phyloP scores from a whole-genome alignment of 2,797 vertebrate species.

The Salarias fasciatus region DNA sequence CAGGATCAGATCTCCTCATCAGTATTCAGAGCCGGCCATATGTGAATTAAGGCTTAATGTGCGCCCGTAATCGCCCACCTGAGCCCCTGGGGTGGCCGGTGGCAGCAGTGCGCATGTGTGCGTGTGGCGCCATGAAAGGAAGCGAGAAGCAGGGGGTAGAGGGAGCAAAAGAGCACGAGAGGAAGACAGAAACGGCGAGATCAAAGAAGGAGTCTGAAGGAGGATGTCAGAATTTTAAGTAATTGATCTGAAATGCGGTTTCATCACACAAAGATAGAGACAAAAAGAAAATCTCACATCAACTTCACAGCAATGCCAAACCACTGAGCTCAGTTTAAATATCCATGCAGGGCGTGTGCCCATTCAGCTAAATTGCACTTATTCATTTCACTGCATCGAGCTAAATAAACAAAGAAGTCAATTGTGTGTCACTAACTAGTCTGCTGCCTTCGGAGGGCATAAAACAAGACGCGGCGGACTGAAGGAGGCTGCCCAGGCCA shows the following conservation, averaged over 20 bases:
- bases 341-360: slow-evolving; percentile 44
- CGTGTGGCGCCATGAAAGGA: neutral
- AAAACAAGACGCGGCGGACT: slow-evolving; percentile 66
- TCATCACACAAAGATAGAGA: too few species aligned
- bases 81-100: slow-evolving; percentile 49
- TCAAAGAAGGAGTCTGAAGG: slow-evolving; percentile 14
- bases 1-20: slow-evolving; percentile 75
- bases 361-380: slow-evolving; percentile 55
- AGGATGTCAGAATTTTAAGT: slow-evolving; percentile 1
- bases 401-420: slow-evolving; percentile 50
- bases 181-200: slow-evolving; percentile 4
- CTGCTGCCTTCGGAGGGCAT: slow-evolving; percentile 63
- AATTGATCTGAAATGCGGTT: slow-evolving; percentile 2
- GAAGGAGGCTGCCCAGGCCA: slow-evolving; percentile 26
- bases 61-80: slow-evolving; percentile 70
- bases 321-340: slow-evolving; percentile 5
- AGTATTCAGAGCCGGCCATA: slow-evolving; percentile 73
- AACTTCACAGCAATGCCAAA: too few species aligned
- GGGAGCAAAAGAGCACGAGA: slow-evolving; percentile 11
- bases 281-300: too few species aligned
- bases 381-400: slow-evolving; percentile 62
- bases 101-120: slow-evolving; percentile 12
- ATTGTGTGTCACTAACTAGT: slow-evolving; percentile 78
- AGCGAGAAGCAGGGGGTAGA: slow-evolving; percentile 7
- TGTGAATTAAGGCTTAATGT: slow-evolving; percentile 73